Base-by-base conservation (phyloP, 2,113 vertebrate species). In the Cygnus atratus region DNA sequence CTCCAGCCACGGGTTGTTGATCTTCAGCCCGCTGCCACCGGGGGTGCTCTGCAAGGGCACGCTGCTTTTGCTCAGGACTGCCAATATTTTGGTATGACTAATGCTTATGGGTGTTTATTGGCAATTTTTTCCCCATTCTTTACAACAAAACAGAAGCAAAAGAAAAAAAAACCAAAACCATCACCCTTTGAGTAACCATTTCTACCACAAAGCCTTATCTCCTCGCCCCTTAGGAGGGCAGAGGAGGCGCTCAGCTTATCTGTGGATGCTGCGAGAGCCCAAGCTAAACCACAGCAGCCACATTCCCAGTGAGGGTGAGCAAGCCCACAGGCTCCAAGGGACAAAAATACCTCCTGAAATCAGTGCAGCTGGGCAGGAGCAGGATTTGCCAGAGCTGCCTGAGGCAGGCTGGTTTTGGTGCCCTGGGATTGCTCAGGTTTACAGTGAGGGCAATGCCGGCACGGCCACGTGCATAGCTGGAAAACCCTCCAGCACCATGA, bases 11-110 rank as follows among this genome's bases (percentile, higher is more conserved):
- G 0, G 0, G 13, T 20, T 2, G 37, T 41, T 44, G 77, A 22
- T 81, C 81, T 50, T 2, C 0, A 0, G 31, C 1, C 0, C 29
- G 58, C 46, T 68, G 52, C 52, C 48, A 50, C 21, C 2, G 1
- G 62, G 62, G 62, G 25, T 68, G 63, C 35, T 70, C 43, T 61
- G 46, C 41, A 50, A 0, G 0, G 62, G 37, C 82, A 77, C 4
- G 0, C 41, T 41, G 82, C 70, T 90, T 52, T 21, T 26, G 59
- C 77, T 84, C 57, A 33, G 87, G 6, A 71, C 61, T 77, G 76
- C 52, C 13, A 3, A 24, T 63, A 31, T 58, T 89, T 81, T 50
- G 57, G 6, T 78, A 29, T 84, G 84, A 92, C 16, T 87, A 62
- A 87, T 87, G 81, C 86, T 92, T 63, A 37, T 46, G 21, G 89